A percentile compares a stretch with the other conserved stretches of the same genome.
phyloP scores from a whole-genome alignment of 2,888 invertebrate genomes.

The Ferdinandea cuprea region DNA sequence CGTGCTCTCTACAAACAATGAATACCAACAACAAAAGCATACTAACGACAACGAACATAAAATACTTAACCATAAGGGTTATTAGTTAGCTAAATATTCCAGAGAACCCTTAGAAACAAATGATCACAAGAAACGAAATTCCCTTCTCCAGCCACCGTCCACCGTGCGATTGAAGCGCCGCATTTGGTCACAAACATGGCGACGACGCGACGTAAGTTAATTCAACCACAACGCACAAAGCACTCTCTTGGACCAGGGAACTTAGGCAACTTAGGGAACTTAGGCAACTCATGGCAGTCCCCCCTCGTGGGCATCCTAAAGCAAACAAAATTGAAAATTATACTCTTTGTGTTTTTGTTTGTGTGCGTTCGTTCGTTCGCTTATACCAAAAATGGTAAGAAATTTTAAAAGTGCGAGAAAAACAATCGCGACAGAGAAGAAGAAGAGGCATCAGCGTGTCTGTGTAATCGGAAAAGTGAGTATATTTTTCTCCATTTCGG shows the following conservation, averaged over 20 bases:
- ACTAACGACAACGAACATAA: conserved; percentile 62
- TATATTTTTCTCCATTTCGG: conserved; percentile 1
- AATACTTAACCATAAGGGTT: conserved; percentile 61
- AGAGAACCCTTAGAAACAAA: conserved; percentile 9
- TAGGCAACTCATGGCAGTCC: too few relatives aligned
- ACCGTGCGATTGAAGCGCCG: conserved; percentile 47
- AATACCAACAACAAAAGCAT: conserved; percentile 52
- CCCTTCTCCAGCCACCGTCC: conserved; percentile 21
- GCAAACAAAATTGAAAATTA: conserved; percentile 28
- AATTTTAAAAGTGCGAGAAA: conserved; percentile 60
- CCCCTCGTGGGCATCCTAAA: neutral
- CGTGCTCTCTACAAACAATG: conserved; percentile 49
- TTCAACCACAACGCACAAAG: conserved; percentile 8
- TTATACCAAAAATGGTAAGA: conserved; percentile 56
- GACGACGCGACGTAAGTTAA: neutral
- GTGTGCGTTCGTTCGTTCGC: conserved; percentile 1
- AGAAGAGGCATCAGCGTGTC: conserved; percentile 1
- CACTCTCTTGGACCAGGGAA: neutral
- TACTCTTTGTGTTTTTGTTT: neutral
- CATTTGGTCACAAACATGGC: conserved; percentile 26
- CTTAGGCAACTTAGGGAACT: neutral
- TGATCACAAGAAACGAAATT: neutral
- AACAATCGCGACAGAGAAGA: conserved; percentile 31
- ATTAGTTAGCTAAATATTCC: conserved; percentile 60
- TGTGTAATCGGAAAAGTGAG: conserved; percentile 11